A percentile compares a stretch with the other conserved stretches of the same genome.
These are phyloP conservation scores for Pardalotus punctatus DNA, from an alignment of 2,113 vertebrate species.

Conservation along the genomic window DNA sequence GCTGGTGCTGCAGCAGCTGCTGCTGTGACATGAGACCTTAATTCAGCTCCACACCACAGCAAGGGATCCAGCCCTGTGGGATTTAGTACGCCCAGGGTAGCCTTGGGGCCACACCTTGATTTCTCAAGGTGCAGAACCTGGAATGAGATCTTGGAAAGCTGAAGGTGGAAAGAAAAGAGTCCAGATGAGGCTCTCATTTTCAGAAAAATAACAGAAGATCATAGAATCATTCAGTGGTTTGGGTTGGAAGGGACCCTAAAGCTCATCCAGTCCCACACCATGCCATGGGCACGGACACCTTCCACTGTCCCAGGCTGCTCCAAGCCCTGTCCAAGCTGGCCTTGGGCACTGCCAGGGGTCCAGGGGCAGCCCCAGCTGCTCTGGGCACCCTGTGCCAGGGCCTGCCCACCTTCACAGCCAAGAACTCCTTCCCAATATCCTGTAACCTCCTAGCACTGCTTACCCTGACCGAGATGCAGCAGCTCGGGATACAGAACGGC, in stretches of 20 bases:
- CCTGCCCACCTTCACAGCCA: fast-evolving
- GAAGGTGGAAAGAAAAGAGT: background rate
- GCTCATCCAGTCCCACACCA: fast-evolving
- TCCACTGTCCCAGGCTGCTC: fast-evolving
- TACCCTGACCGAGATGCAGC: background rate
- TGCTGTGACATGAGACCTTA: background rate
- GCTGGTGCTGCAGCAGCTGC: background rate
- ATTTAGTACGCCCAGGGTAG: background rate
- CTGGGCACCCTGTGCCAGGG: background rate
- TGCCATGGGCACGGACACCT: background rate
- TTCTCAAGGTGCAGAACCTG: background rate
- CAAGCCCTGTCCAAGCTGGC: fast-evolving
- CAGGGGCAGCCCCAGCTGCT: background rate
- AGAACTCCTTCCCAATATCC: background rate
- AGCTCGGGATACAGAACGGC: fast-evolving
- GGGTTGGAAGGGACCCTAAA: background rate
- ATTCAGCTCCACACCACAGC: background rate
- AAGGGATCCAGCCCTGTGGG: background rate
- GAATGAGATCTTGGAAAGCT: background rate
- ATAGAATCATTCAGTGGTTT: background rate
- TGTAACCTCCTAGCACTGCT: background rate
- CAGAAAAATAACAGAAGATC: background rate
- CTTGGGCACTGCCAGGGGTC: background rate
- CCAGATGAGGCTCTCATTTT: background rate
- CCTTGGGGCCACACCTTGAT: background rate